Conservation (phyloP, 37 sponge, comb jelly and placozoan species). For the Lycopodina hypogea region DNA sequence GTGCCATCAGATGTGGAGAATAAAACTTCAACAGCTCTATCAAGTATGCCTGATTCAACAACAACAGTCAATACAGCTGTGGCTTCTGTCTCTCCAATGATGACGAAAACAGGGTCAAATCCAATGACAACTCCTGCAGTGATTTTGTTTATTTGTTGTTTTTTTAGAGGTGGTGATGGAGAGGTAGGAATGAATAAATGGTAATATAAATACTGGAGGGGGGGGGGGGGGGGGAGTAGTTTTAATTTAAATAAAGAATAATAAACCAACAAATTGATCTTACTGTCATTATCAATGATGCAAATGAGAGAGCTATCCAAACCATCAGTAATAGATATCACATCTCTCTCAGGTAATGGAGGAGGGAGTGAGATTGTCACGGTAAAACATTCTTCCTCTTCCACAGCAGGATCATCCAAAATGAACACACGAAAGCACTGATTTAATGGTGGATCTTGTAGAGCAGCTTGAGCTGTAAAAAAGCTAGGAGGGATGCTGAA, state of each 20-base stretch:
- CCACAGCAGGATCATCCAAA: not conserved
- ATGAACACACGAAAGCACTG: slow-evolving; percentile 7
- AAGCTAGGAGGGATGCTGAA: not conserved
- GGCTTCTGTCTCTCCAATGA: slow-evolving; percentile 18
- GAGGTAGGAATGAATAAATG: no score
- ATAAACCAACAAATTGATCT: not conserved
- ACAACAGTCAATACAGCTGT: not conserved
- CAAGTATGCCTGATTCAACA: slow-evolving; percentile 19
- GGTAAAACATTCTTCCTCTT: slow-evolving; percentile 23
- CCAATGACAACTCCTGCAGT: slow-evolving; percentile 24
- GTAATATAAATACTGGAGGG: no score
- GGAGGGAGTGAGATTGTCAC: not conserved
- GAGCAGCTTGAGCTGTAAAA: not conserved
- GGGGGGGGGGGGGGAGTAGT: no score
- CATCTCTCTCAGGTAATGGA: not conserved
- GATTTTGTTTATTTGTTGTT: no score
- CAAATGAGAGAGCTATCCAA: slow-evolving; percentile 1
- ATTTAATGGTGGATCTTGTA: not conserved
- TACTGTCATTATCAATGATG: slow-evolving; percentile 43
- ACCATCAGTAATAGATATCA: not conserved
- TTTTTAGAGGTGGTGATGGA: no score
- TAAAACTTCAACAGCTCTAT: slow-evolving; percentile 5
- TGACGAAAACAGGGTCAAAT: not conserved
- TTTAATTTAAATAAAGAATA: no score
- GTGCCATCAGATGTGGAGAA: slow-evolving; percentile 38